Evolutionary conservation across 1,140 invertebrate genomes (phyloP).

Genomic region (Leguminivora glycinivorella): DNA sequence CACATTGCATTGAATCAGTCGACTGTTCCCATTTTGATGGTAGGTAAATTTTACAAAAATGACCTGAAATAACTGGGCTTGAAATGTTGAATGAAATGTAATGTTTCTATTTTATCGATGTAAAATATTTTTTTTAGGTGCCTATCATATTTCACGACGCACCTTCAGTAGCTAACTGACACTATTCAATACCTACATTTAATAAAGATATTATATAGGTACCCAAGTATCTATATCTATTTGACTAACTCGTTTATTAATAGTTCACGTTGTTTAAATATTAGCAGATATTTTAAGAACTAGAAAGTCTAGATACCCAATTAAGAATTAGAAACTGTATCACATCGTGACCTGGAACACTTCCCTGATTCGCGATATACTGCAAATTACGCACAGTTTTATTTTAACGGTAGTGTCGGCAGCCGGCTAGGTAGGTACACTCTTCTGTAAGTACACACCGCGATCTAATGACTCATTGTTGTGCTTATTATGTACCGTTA

Average conservation of each 20-base stretch:
- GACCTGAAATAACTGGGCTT: too few species aligned
- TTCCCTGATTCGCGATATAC: background rate
- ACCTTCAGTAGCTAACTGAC: too few species aligned
- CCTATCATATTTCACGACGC: too few species aligned
- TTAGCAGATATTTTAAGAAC: background rate
- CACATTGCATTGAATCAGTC: too few species aligned
- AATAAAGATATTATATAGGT: too few species aligned
- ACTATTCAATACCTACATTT: too few species aligned
- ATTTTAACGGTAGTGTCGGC: background rate
- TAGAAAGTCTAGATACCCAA: constrained; percentile 1
- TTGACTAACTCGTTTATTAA: background rate
- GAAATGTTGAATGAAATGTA: too few species aligned
- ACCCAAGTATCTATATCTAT: background rate
- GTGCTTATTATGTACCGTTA: background rate
- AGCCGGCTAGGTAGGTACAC: too few species aligned
- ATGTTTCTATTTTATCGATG: too few species aligned
- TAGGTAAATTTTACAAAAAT: too few species aligned
- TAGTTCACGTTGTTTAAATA: background rate
- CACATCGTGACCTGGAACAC: background rate
- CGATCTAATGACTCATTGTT: constrained; percentile 24
- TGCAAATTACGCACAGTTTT: constrained; percentile 10
- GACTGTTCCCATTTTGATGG: too few species aligned
- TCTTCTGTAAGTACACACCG: constrained; percentile 23
- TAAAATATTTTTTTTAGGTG: too few species aligned
- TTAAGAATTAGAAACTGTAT: background rate